Conservation (phyloP, 2,113 vertebrate species). For the Lampris megalopsis region DNA sequence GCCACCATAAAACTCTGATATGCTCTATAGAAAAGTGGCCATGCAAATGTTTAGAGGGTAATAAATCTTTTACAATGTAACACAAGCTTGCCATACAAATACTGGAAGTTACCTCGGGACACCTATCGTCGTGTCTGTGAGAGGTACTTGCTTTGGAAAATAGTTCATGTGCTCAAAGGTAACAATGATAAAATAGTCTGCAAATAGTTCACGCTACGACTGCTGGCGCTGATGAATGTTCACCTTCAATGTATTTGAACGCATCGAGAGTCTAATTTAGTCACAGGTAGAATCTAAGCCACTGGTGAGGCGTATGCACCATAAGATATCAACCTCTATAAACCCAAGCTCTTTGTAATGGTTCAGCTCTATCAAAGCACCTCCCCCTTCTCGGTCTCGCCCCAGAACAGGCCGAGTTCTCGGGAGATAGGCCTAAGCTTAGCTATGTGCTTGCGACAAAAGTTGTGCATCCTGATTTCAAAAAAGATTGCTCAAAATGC, state of each 20-base stretch:
- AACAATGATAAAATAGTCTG: conserved; percentile 6
- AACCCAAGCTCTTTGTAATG: not conserved
- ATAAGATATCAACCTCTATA: conserved; percentile 9
- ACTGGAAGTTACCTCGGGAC: conserved; percentile 20
- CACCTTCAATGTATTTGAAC: conserved; percentile 16
- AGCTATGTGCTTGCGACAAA: too few species aligned
- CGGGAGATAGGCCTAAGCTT: too few species aligned
- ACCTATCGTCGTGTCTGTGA: conserved; percentile 7
- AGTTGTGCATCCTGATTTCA: too few species aligned
- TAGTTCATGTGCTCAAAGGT: conserved; percentile 5
- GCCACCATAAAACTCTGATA: conserved; percentile 44
- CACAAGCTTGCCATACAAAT: conserved; percentile 50
- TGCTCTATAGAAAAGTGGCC: conserved; percentile 53
- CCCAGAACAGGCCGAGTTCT: not conserved
- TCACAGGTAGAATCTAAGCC: conserved; percentile 2
- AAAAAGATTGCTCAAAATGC: too few species aligned
- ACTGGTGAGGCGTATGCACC: conserved; percentile 31
- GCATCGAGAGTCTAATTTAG: conserved; percentile 24
- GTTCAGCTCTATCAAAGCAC: not conserved
- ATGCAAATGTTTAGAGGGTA: conserved; percentile 56
- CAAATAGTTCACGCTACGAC: not conserved
- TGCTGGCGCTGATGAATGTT: conserved; percentile 3
- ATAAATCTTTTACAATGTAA: conserved; percentile 44
- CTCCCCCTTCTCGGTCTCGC: not conserved
- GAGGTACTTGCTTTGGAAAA: conserved; percentile 56